A percentile compares a stretch with the other conserved stretches of the same genome.
phyloP scores from a whole-genome alignment of 2,113 vertebrate species.

The Thunnus maccoyii region DNA sequence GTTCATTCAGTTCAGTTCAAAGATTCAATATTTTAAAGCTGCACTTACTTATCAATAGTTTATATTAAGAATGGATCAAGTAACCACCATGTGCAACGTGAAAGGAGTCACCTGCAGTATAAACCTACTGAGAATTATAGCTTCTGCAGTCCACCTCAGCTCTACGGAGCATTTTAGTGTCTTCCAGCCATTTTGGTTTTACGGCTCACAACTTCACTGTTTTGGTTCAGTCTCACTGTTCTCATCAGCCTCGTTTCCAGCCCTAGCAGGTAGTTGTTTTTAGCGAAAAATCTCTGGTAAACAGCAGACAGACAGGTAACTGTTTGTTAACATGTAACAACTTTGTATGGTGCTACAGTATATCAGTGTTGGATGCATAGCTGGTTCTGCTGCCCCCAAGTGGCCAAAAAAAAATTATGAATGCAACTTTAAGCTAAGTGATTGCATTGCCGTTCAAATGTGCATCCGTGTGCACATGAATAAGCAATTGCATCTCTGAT shows the following conservation, averaged over 20 bases:
- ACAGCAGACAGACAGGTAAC: neutral
- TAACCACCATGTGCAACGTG: too few species aligned
- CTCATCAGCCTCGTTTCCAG: neutral
- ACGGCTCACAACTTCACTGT: neutral
- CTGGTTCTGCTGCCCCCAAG: neutral
- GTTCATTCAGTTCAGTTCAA: neutral
- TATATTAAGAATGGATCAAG: too few species aligned
- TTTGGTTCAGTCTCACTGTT: neutral
- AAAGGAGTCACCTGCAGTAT: too few species aligned
- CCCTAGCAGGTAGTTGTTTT: neutral
- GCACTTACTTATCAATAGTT: neutral
- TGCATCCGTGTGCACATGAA: too few species aligned
- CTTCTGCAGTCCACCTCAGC: too few species aligned
- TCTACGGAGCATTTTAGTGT: too few species aligned
- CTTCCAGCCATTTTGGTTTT: neutral
- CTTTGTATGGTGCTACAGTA: neutral
- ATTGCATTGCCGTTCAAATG: too few species aligned
- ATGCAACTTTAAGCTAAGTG: neutral
- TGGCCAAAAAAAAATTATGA: neutral
- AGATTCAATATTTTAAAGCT: neutral
- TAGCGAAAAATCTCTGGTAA: neutral
- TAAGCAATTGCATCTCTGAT: too few species aligned
- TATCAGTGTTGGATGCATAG: neutral
- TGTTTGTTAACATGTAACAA: neutral
- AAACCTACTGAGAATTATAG: too few species aligned